Conservation (phyloP, 2,113 vertebrate genomes). For the Mobula birostris region DNA sequence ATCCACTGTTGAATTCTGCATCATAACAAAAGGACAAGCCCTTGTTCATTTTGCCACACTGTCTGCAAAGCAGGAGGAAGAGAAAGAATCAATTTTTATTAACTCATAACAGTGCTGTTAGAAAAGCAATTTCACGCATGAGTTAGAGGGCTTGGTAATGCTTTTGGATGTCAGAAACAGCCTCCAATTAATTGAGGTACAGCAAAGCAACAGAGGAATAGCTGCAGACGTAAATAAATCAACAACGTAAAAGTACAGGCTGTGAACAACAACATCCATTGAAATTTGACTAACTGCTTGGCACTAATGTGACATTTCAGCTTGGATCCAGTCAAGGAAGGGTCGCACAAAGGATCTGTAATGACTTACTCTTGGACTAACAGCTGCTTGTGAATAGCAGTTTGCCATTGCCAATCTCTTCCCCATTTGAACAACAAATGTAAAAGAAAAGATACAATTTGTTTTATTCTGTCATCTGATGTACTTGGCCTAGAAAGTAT, state of each 20-base stretch:
- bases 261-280: not conserved
- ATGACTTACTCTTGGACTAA: not conserved
- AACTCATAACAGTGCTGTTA: slow-evolving; percentile 37
- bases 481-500: not conserved
- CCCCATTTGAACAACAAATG: not conserved
- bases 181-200: slow-evolving; percentile 33
- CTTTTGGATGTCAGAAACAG: slow-evolving; percentile 27
- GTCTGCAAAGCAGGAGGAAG: not conserved
- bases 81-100: slow-evolving; percentile 36
- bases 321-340: not conserved
- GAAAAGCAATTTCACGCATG: slow-evolving; percentile 38
- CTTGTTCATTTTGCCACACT: not conserved
- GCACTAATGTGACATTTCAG: slow-evolving; percentile 13
- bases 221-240: slow-evolving; percentile 30
- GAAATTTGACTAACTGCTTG: slow-evolving; percentile 24
- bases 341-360: not conserved
- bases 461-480: not conserved
- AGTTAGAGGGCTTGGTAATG: slow-evolving; percentile 12
- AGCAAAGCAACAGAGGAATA: slow-evolving; percentile 23
- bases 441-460: not conserved
- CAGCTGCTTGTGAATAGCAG: not conserved
- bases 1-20: slow-evolving; percentile 7
- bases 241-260: not conserved
- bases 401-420: not conserved
- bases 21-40: not conserved